A percentile compares a stretch with the other conserved stretches of the same genome.
These are phyloP conservation scores for Avahi laniger DNA, from an alignment of 2,797 vertebrate species.

Conservation along the genomic window DNA sequence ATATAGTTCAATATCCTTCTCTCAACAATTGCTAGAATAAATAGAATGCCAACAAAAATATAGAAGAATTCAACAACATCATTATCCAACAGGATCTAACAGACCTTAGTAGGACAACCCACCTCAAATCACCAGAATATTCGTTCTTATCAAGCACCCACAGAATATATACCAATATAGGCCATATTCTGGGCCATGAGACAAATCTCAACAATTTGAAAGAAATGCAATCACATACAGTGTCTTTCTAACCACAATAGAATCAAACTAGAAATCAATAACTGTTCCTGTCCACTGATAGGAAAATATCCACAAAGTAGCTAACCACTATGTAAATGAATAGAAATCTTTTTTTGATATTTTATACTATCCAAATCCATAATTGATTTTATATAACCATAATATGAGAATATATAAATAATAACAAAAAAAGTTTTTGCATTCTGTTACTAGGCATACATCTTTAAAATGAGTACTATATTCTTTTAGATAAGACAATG, in stretches of 20 bases:
- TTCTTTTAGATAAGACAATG: background rate
- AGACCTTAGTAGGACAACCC: background rate
- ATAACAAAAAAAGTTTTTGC: background rate
- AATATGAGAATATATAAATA: background rate
- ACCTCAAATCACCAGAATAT: background rate
- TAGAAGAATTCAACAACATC: background rate
- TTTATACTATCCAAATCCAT: background rate
- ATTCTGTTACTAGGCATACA: background rate
- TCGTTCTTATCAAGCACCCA: background rate
- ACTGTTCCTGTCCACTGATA: background rate
- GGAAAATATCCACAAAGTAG: background rate
- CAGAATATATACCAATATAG: background rate
- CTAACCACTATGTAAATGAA: background rate
- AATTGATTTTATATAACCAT: background rate
- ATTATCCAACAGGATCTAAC: background rate
- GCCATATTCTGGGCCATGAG: background rate
- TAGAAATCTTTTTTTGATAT: background rate
- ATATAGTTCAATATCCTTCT: background rate
- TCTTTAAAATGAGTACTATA: background rate
- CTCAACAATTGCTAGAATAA: background rate
- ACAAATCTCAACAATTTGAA: background rate
- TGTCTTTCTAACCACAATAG: background rate
- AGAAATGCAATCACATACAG: background rate
- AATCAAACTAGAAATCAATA: background rate
- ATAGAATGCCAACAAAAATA: background rate